Evolutionary conservation across 1,140 invertebrate species (phyloP).

Genomic region (Ostrea edulis): DNA sequence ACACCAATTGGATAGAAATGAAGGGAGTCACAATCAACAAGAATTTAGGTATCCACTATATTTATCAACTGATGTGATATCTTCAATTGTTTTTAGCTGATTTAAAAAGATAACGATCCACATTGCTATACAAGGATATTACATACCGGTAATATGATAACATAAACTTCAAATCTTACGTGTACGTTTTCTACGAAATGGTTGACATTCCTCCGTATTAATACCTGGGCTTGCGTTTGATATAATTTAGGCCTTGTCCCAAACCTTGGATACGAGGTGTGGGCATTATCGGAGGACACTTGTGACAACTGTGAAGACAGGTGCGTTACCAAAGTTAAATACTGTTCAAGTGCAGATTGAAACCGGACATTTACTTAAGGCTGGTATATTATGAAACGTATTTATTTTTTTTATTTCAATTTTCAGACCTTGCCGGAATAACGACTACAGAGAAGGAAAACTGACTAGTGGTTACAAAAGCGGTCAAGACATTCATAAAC

Average conservation of each 20-base stretch:
- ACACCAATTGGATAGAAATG: conserved; percentile 12
- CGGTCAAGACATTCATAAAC: conserved; percentile 50
- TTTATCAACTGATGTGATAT: too few relatives aligned
- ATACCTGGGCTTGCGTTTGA: too few relatives aligned
- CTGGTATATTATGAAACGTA: too few relatives aligned
- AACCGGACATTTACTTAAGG: too few relatives aligned
- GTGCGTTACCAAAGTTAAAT: background rate
- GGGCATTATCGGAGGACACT: background rate
- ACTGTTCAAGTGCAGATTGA: too few relatives aligned
- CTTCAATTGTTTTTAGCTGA: too few relatives aligned
- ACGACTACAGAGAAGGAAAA: background rate
- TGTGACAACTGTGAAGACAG: background rate
- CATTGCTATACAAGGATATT: too few relatives aligned
- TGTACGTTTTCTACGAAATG: too few relatives aligned
- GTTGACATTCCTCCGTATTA: too few relatives aligned
- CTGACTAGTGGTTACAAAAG: conserved; percentile 56
- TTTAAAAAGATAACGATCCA: too few relatives aligned
- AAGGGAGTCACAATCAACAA: background rate
- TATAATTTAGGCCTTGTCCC: background rate
- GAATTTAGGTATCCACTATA: conserved; percentile 22
- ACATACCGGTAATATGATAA: too few relatives aligned
- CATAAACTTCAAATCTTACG: too few relatives aligned
- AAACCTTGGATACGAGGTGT: background rate
- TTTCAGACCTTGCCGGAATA: background rate
- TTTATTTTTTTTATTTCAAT: background rate